These are phyloP conservation scores for Rhizoglyphus robini DNA, from an alignment of 1,140 invertebrate genomes.

Conservation along the genomic window DNA sequence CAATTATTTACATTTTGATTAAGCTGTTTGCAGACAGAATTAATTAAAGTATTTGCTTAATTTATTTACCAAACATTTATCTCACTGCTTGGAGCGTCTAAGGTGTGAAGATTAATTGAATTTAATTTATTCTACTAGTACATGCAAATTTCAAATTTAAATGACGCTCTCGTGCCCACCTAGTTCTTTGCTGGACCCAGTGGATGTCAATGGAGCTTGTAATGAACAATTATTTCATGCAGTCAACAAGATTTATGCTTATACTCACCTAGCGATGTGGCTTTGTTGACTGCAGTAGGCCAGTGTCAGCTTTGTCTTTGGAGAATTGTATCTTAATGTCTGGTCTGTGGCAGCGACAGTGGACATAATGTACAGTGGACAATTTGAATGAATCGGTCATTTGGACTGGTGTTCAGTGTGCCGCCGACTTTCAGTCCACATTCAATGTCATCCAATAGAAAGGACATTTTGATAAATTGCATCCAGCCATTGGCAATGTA, in stretches of 20 bases:
- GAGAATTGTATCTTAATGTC: too few relatives aligned
- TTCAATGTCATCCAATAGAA: neutral
- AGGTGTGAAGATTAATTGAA: slow-evolving; percentile 15
- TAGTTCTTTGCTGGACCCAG: too few relatives aligned
- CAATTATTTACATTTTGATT: slow-evolving; percentile 12
- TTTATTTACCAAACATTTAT: slow-evolving; percentile 13
- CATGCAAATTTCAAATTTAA: slow-evolving; percentile 11
- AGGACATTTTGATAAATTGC: slow-evolving; percentile 8
- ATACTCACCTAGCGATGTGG: too few relatives aligned
- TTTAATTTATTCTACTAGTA: neutral
- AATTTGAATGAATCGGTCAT: too few relatives aligned
- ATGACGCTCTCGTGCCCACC: neutral
- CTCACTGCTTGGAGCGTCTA: neutral
- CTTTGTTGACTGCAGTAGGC: too few relatives aligned
- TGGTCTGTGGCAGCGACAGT: too few relatives aligned
- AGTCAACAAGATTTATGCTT: too few relatives aligned
- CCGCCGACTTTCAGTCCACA: too few relatives aligned
- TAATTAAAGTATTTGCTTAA: slow-evolving; percentile 7
- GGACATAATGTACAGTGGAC: too few relatives aligned
- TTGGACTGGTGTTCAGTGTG: too few relatives aligned
- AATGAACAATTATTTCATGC: too few relatives aligned
- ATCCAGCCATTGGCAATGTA: neutral
- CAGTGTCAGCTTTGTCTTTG: too few relatives aligned
- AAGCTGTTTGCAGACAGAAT: neutral
- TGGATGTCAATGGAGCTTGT: neutral